Evolutionary conservation across 2,797 vertebrate genomes (phyloP), one percentile per base, ranked within the genome.

Genomic region (Antennarius maculatus): DNA sequence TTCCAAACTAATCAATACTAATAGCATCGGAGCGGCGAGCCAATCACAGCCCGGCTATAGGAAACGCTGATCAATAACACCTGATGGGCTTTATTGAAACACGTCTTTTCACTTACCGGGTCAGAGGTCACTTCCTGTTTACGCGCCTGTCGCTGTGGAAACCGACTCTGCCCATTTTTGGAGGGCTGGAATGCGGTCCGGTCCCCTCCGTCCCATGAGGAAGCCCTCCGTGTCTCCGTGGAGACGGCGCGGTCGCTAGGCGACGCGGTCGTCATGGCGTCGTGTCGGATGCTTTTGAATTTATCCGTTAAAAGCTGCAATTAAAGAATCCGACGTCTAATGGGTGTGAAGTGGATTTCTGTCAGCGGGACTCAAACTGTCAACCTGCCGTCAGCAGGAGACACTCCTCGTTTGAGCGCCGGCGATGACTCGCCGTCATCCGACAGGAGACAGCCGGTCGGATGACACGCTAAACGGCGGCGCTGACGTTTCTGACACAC

Each of bases 351-450:
- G 60, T 61, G 69, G 65, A 68, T 80, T 69, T 49, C 58, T 68
- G 59, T 61, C 58, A 66, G 61, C 45, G 49, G 48, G 3, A 43
- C 68, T 65, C 77, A 81, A 59, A 55, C 81, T 76, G 83, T 87
- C 83, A 85, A 75, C 74, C 79, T 76, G 76, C 72, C 46, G 48
- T 80, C 83, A 75, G 61, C 27, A 74, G 17, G 17, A 57, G 61
- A 74, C 74, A 34, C 61, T 66, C 10, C 16, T 83, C 79, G 85
- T 77, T 83, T 62, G 66, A 84, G 74, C 71, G 65, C 16, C 59
- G 80, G 74, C 80, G 82, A 88, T 89, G 86, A 85, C 80, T 84
- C 80, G 74, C 81, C 58, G 71, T 81, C 75, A 77, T 76, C 85
- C 70, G 66, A 23, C 23, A 23, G 23, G 23, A 23, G 23, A 23